Evolutionary conservation across 2,797 vertebrate genomes (phyloP).

Genomic region (Pteropus rufus): DNA sequence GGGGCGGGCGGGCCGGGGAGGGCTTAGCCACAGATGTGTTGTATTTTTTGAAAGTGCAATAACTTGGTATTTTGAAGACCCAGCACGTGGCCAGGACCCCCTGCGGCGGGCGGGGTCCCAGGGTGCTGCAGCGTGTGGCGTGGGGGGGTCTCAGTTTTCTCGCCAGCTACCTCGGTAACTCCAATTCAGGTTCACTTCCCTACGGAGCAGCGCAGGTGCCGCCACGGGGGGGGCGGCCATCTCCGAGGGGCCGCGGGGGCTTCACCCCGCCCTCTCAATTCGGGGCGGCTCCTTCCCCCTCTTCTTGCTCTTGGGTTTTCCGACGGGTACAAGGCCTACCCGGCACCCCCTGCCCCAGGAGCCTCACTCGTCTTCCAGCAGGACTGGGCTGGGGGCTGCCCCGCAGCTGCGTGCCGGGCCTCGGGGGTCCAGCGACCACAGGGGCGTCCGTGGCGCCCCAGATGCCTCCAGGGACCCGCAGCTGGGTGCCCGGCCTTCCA

Average conservation of each 20-base stretch:
- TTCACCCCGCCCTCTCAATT: background rate
- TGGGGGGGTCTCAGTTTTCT: slow-evolving; percentile 79
- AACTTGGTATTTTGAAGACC: slow-evolving; percentile 82
- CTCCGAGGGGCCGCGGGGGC: background rate
- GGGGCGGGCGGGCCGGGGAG: slow-evolving; percentile 2
- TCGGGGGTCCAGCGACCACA: background rate
- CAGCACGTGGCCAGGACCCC: slow-evolving; percentile 70
- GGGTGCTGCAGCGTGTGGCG: slow-evolving; percentile 36
- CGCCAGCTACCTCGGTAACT: slow-evolving; percentile 88
- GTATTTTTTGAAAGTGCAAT: slow-evolving; percentile 85
- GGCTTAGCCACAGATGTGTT: slow-evolving; percentile 78
- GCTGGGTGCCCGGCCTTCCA: background rate
- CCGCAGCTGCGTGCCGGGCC: background rate
- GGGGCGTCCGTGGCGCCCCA: background rate
- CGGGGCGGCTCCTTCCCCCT: background rate
- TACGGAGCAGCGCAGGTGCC: slow-evolving; percentile 47
- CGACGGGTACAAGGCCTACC: slow-evolving; percentile 6
- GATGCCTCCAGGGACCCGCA: background rate
- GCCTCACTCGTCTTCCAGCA: slow-evolving; percentile 52
- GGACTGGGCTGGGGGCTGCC: background rate
- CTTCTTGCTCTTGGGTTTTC: slow-evolving; percentile 61
- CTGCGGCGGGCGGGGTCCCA: slow-evolving; percentile 37
- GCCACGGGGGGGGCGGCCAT: background rate
- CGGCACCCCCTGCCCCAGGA: background rate
- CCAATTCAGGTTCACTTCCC: slow-evolving; percentile 87